Evolutionary conservation across 2,888 invertebrate species (phyloP).

Genomic region (Stegana nigrithorax): DNA sequence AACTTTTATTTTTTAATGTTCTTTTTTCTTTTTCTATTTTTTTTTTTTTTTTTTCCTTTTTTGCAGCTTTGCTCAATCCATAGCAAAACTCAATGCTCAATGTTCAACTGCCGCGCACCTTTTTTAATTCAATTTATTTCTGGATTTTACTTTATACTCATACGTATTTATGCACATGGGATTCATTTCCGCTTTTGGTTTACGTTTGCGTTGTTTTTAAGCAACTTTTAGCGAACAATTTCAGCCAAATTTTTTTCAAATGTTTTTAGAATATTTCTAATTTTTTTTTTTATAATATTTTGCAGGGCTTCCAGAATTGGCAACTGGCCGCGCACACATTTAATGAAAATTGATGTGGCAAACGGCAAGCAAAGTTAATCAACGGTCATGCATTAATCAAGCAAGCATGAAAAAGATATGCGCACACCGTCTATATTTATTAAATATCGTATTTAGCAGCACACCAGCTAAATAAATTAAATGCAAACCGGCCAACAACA

Average conservation of each 20-base stretch:
- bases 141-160: slow-evolving; percentile 68
- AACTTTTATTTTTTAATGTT: neutral
- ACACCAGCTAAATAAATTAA: neutral
- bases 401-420: slow-evolving; percentile 35
- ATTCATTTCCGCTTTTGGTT: slow-evolving; percentile 63
- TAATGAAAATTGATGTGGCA: slow-evolving; percentile 68
- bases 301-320: no score
- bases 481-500: neutral
- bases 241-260: slow-evolving; percentile 21
- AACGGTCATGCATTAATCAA: slow-evolving; percentile 64
- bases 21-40: slow-evolving; percentile 28
- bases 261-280: slow-evolving; percentile 10
- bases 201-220: slow-evolving; percentile 29
- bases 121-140: slow-evolving; percentile 68
- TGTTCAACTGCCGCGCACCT: slow-evolving; percentile 37
- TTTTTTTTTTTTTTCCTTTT: slow-evolving; percentile 30
- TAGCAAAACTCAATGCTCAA: neutral
- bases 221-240: slow-evolving; percentile 47
- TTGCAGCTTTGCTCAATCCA: slow-evolving; percentile 4
- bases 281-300: slow-evolving; percentile 23
- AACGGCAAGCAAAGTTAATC: slow-evolving; percentile 67
- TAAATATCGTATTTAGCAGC: neutral
- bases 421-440: slow-evolving; percentile 30
- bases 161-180: slow-evolving; percentile 68
- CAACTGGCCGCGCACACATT: slow-evolving; percentile 40